Evolutionary conservation across 2,113 vertebrate genomes (phyloP).

Genomic region (Saguinus imperator): DNA sequence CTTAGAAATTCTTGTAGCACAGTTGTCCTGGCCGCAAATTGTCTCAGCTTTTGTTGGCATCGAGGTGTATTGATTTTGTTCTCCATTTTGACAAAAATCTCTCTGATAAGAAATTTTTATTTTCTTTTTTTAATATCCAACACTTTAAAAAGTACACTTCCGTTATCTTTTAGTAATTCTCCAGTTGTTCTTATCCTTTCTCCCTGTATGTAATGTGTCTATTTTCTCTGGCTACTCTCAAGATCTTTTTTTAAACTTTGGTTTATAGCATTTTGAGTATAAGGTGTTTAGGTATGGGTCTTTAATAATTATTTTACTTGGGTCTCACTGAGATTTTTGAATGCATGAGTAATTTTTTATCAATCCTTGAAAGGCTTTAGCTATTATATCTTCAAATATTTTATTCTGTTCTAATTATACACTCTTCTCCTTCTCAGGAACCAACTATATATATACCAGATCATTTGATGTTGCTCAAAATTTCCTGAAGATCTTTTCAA

Average conservation of each 20-base stretch:
- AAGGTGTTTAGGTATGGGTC: accelerated
- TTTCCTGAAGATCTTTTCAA: neutral
- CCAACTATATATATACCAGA: neutral
- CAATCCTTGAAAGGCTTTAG: neutral
- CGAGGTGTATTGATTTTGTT: neutral
- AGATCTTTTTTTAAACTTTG: neutral
- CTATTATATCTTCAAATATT: neutral
- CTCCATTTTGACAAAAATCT: neutral
- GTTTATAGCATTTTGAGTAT: neutral
- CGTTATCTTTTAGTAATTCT: neutral
- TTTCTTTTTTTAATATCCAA: neutral
- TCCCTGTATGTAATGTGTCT: too few relatives aligned
- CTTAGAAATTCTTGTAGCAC: accelerated
- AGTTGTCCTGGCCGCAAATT: neutral
- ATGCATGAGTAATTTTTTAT: neutral
- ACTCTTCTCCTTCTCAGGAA: neutral
- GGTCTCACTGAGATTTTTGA: neutral
- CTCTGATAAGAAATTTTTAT: neutral
- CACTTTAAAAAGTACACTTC: neutral
- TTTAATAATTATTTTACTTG: neutral
- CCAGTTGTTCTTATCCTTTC: neutral
- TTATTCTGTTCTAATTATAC: neutral
- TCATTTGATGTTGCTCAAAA: neutral
- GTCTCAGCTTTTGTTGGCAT: neutral
- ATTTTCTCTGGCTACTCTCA: neutral